Evolutionary conservation across 2,113 vertebrate species (phyloP).

Genomic region (Pelvicachromis taeniatus): DNA sequence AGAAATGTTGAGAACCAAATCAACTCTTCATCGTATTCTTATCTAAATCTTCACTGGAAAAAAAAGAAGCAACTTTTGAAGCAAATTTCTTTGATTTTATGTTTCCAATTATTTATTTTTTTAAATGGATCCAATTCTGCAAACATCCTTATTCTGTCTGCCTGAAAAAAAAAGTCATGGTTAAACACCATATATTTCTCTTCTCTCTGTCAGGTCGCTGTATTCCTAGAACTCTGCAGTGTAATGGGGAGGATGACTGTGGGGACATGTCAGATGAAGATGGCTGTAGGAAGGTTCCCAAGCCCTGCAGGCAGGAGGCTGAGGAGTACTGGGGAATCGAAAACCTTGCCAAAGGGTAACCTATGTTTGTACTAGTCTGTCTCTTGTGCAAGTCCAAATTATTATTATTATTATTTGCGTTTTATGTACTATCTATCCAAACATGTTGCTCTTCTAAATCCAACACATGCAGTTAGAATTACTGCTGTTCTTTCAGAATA

Average conservation of each 20-base stretch:
- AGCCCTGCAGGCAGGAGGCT: constrained; percentile 76
- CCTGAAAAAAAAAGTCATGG: neutral
- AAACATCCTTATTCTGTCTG: neutral
- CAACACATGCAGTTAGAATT: neutral
- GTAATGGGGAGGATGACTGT: constrained; percentile 92
- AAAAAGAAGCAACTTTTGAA: neutral
- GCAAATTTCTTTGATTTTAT: neutral
- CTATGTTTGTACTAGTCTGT: neutral
- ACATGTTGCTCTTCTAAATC: neutral
- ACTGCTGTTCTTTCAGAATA: constrained; percentile 67
- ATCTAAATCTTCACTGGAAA: neutral
- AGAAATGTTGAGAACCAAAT: neutral
- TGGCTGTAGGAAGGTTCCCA: constrained; percentile 73
- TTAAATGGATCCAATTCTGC: neutral
- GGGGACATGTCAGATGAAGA: constrained; percentile 88
- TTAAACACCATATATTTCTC: neutral
- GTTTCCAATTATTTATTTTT: neutral
- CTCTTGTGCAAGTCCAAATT: neutral
- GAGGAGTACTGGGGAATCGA: constrained; percentile 90
- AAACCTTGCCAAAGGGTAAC: constrained; percentile 87
- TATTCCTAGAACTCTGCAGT: constrained; percentile 79
- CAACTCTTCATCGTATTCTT: neutral
- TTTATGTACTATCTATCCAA: neutral
- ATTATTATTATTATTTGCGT: neutral
- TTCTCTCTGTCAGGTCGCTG: constrained; percentile 78